Evolutionary conservation across 2,113 vertebrate genomes (phyloP).

Genomic region (Passerina amoena): DNA sequence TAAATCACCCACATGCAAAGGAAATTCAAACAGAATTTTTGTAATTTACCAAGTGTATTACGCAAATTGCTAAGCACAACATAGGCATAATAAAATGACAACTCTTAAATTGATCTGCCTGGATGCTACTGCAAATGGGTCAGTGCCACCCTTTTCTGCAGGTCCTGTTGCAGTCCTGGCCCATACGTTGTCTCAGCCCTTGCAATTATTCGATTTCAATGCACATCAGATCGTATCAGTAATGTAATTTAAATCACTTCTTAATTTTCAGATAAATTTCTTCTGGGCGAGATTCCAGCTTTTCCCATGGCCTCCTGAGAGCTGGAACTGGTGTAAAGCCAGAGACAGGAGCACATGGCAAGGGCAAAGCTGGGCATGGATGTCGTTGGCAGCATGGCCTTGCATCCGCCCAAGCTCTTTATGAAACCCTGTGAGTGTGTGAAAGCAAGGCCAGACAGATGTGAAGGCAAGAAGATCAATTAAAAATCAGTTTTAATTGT

Average conservation of each 20-base stretch:
- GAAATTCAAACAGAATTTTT: background rate
- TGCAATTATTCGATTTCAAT: background rate
- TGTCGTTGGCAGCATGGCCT: background rate
- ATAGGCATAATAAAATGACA: background rate
- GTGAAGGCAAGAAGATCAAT: background rate
- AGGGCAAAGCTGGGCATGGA: background rate
- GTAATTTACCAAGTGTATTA: background rate
- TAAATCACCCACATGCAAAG: background rate
- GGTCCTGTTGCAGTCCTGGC: background rate
- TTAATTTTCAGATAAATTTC: background rate
- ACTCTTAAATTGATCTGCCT: background rate
- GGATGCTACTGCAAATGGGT: background rate
- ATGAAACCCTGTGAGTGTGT: background rate
- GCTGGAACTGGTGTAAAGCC: background rate
- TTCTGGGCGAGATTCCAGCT: background rate
- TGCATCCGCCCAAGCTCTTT: background rate
- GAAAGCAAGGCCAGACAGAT: background rate
- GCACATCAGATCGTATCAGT: background rate
- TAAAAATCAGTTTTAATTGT: background rate
- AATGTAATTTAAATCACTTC: background rate
- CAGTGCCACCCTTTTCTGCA: background rate
- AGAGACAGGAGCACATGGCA: background rate
- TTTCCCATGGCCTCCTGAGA: background rate
- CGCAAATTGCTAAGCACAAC: background rate
- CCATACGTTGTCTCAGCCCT: background rate